A percentile compares a stretch with the other conserved stretches of the same genome.
phyloP scores from a whole-genome alignment of 1,140 invertebrate species.

The Hycleus phaleratus region DNA sequence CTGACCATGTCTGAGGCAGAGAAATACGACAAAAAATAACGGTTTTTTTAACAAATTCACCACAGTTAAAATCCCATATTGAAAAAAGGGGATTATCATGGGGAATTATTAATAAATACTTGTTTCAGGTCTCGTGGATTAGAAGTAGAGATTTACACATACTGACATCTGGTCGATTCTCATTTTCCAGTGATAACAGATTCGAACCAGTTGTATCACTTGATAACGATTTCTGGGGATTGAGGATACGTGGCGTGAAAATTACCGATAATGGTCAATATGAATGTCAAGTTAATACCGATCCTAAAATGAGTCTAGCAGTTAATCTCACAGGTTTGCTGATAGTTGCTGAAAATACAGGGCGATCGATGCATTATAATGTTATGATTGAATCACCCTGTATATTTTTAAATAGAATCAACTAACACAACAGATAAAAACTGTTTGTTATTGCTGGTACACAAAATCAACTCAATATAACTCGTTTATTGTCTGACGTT shows the following conservation, averaged over 20 bases:
- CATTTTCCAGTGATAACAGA: constrained; percentile 65
- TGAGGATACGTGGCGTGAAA: constrained; percentile 58
- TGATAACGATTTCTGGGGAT: constrained; percentile 52
- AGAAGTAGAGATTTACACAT: constrained; percentile 65
- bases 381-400: too few species aligned
- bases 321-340: constrained; percentile 49
- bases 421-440: too few species aligned
- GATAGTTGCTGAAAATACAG: background rate
- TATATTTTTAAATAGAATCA: too few species aligned
- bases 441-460: too few species aligned
- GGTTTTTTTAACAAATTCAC: too few species aligned
- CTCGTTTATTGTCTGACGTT: too few species aligned
- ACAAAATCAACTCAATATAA: too few species aligned
- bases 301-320: constrained; percentile 66
- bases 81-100: background rate
- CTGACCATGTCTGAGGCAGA: background rate
- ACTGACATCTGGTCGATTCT: constrained; percentile 56
- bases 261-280: constrained; percentile 61
- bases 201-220: constrained; percentile 51
- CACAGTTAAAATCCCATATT: too few species aligned
- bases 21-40: too few species aligned
- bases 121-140: constrained; percentile 68
- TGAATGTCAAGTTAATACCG: constrained; percentile 74
- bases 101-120: background rate
- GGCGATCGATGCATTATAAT: background rate